Conservation (phyloP, 37 sponge, comb jelly and placozoan species). For the Ianthella basta region DNA sequence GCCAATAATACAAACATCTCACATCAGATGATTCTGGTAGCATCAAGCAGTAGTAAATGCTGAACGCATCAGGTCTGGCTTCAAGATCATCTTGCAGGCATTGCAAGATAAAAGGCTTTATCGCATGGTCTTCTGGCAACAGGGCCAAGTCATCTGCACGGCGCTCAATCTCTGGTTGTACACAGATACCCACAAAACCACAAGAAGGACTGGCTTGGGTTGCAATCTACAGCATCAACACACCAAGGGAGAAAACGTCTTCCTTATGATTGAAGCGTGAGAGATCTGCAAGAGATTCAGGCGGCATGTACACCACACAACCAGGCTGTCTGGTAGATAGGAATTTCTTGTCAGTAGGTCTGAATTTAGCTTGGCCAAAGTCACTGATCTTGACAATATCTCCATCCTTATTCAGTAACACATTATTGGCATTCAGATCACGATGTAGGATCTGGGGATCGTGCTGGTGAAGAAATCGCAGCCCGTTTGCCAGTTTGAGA, state of each 20-base stretch:
- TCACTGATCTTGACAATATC: constrained; percentile 3
- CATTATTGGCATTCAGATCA: not conserved
- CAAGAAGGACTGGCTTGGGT: not conserved
- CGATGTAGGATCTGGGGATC: constrained; percentile 11
- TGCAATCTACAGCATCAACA: not conserved
- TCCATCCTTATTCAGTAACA: constrained; percentile 1
- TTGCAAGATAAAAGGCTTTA: not conserved
- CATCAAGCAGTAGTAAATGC: no score
- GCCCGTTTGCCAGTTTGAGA: not conserved
- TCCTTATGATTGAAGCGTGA: not conserved
- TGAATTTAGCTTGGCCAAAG: not conserved
- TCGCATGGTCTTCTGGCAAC: not conserved
- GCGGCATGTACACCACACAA: constrained; percentile 8
- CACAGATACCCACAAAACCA: not conserved
- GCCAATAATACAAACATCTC: no score
- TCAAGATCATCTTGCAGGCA: not conserved
- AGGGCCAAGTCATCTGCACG: not conserved
- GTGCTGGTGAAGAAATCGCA: constrained; percentile 13
- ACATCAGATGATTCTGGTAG: no score
- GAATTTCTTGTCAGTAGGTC: not conserved
- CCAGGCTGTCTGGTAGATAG: not conserved
- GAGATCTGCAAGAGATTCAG: not conserved
- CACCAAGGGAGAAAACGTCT: constrained; percentile 9
- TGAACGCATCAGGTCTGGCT: not conserved
- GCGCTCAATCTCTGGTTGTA: constrained; percentile 1